Percentiles rank a stretch among this genome's conserved stretches.
Evolutionary conservation across 2,113 vertebrate genomes (phyloP).

Genomic region (Epinephelus cyanopodus): DNA sequence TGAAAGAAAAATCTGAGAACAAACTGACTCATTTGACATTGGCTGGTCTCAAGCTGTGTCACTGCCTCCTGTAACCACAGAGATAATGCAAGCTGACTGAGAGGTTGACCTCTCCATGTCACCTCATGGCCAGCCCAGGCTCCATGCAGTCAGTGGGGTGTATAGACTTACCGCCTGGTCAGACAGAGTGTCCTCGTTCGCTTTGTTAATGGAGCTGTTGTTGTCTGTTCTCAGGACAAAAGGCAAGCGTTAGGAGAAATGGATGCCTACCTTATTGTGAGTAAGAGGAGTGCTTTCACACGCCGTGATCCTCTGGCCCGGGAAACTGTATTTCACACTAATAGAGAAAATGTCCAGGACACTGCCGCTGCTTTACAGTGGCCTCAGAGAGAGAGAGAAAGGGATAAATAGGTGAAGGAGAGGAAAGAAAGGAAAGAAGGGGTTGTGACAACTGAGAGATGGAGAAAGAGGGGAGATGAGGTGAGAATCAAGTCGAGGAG

Average conservation of each 20-base stretch:
- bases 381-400: slow-evolving; percentile 6
- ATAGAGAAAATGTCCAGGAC: slow-evolving; percentile 51
- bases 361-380: background rate
- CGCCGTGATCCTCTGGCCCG: slow-evolving; percentile 30
- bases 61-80: slow-evolving; percentile 39
- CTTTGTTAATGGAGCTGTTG: slow-evolving; percentile 60
- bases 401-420: background rate
- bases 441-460: background rate
- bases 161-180: slow-evolving; percentile 31
- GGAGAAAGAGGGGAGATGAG: background rate
- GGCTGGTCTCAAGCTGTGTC: slow-evolving; percentile 41
- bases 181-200: slow-evolving; percentile 18
- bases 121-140: slow-evolving; percentile 29
- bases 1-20: slow-evolving; percentile 45
- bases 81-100: slow-evolving; percentile 41
- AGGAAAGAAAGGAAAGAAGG: background rate
- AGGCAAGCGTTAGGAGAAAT: slow-evolving; percentile 44
- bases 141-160: slow-evolving; percentile 36
- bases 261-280: slow-evolving; percentile 46
- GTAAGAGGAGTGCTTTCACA: slow-evolving; percentile 47
- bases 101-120: slow-evolving; percentile 10
- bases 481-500: background rate
- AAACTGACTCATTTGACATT: slow-evolving; percentile 65
- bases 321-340: slow-evolving; percentile 61
- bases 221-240: slow-evolving; percentile 43